These are phyloP conservation scores for Lonchura striata DNA, from an alignment of 2,113 vertebrate species.

Conservation along the genomic window DNA sequence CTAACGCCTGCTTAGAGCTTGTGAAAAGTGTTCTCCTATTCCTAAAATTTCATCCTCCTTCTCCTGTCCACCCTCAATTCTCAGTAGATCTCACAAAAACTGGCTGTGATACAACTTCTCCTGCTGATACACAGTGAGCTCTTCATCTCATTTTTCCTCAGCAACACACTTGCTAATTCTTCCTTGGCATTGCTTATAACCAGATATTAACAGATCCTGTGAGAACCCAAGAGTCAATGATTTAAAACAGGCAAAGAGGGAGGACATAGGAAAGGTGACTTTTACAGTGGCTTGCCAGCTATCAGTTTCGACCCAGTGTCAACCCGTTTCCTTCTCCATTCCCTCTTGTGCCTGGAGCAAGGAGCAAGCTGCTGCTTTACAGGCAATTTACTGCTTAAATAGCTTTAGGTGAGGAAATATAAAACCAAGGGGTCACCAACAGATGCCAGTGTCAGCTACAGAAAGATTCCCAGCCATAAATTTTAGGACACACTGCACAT, in stretches of 20 bases:
- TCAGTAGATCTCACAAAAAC: slow-evolving; percentile 10
- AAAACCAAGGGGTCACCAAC: background rate
- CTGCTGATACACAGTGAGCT: background rate
- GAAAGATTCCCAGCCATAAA: background rate
- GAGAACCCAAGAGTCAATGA: slow-evolving; percentile 7
- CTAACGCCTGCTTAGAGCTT: background rate
- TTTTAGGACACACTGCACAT: background rate
- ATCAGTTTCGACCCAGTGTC: slow-evolving; percentile 30
- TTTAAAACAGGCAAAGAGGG: slow-evolving; percentile 18
- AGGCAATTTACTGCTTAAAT: background rate
- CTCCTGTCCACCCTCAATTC: slow-evolving; percentile 22
- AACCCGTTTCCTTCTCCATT: background rate
- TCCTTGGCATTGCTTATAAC: slow-evolving; percentile 52
- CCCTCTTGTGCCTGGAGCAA: slow-evolving; percentile 20
- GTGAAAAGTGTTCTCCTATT: background rate
- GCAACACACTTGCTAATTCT: background rate
- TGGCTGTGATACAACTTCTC: background rate
- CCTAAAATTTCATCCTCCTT: slow-evolving; percentile 26
- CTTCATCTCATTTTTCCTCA: slow-evolving; percentile 10
- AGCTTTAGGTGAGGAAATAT: background rate
- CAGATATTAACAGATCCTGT: slow-evolving; percentile 46
- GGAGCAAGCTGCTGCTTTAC: slow-evolving; percentile 1
- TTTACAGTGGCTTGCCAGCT: background rate
- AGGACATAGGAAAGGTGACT: background rate
- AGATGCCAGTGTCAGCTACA: background rate